Evolutionary conservation across 2,888 invertebrate species (phyloP), one percentile per base, ranked within the genome.

Genomic region (Allacma fusca): DNA sequence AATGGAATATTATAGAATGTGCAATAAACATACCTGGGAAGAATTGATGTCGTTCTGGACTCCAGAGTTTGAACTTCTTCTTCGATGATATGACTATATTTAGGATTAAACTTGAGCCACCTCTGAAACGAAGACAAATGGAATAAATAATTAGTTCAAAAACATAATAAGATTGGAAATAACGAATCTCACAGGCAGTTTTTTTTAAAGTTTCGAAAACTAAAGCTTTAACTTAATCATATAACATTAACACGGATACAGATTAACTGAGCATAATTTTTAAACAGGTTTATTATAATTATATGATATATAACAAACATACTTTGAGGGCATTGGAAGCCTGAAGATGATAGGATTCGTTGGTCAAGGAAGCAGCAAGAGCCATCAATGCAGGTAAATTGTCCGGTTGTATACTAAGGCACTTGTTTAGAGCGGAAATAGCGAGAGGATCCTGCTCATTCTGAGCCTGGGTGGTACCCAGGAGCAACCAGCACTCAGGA

Each of bases 381-480:
- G 95, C 92, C 91, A 98, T 94, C 75, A 97, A 89, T 0, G 96
- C 97, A 81, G 91, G 90, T 70, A 93, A 88, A 87, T 97, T 96
- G 13, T 90, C 89, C 0, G 95, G 93, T 80, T 94, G 91, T 75
- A 98, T 86, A 77, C 91, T 90, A 69, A 96, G 86, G 78, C 96
- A 96, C 87, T 92, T 93, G 86, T 93, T 94, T 40, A 98, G 88
- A 0, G 98, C 98, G 67, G 94, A 91, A 85, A 99, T 98, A 13
- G 97, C 97, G 83, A 92, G 89, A 1, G 94, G 93, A 87, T 99
- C 98, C 88, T 93, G 97, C 88, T 99, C 99, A 88, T 99, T 99
- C 89, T 98, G 97, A 57, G 98, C 96, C 87, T 98, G 97, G 40
- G 96, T 94, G 73, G 93, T 93, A 13, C 97, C 97, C 68, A 97